These are phyloP conservation scores for Mustela nigripes DNA, from an alignment of 2,113 vertebrate species.

Conservation along the genomic window DNA sequence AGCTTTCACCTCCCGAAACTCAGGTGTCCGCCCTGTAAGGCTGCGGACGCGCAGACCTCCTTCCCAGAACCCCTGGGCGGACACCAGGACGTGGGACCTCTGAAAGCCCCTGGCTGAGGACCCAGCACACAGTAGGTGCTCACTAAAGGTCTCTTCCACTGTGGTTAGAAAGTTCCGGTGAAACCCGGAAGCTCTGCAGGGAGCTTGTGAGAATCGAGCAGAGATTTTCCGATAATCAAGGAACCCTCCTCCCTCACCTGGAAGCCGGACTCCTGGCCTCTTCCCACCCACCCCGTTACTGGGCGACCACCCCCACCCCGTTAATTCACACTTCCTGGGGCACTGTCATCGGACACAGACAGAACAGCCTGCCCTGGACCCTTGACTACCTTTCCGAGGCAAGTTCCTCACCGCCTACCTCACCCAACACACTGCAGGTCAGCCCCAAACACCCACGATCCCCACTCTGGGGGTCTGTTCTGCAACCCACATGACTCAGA, in stretches of 20 bases:
- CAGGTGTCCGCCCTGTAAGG: background rate
- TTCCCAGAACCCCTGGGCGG: accelerated
- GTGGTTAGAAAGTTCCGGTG: accelerated
- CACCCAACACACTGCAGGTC: accelerated
- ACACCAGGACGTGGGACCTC: accelerated
- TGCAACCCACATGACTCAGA: background rate
- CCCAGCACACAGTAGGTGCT: background rate
- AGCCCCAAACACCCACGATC: background rate
- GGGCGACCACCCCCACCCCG: accelerated
- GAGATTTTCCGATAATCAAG: background rate
- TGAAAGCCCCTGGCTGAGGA: background rate
- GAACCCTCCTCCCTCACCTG: background rate
- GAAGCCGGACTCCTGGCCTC: accelerated
- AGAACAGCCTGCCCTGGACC: accelerated
- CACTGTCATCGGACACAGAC: accelerated
- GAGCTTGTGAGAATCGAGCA: background rate
- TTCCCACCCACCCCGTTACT: accelerated
- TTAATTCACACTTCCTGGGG: background rate
- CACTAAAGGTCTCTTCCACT: background rate
- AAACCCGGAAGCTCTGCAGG: background rate
- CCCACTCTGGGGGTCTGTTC: background rate
- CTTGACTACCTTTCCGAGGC: background rate
- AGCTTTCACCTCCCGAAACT: background rate
- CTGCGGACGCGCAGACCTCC: accelerated
- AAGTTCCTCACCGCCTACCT: background rate